These are phyloP conservation scores for Blomia tropicalis DNA, from an alignment of 2,888 invertebrate species.

Conservation along the genomic window DNA sequence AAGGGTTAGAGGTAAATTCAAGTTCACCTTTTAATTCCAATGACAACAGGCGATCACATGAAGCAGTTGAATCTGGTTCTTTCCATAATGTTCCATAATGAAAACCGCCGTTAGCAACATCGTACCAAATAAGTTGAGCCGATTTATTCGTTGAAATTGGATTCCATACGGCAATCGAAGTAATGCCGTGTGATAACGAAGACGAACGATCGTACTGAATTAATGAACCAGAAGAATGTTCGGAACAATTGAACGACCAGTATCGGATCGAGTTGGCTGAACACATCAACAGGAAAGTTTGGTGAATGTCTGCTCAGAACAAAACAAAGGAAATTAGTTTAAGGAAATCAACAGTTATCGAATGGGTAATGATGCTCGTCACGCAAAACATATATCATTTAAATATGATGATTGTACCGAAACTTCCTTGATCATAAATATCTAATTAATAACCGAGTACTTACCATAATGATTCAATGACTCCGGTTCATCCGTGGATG, in stretches of 20 bases:
- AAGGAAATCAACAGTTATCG: too few species aligned
- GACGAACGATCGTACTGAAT: background rate
- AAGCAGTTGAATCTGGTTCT: background rate
- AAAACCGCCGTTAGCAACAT: background rate
- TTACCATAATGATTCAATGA: too few species aligned
- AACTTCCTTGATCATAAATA: too few species aligned
- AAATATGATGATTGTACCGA: too few species aligned
- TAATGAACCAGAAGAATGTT: background rate
- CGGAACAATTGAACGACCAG: background rate
- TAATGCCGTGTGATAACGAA: background rate
- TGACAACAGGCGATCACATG: background rate
- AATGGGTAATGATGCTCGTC: too few species aligned
- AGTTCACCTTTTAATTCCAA: background rate
- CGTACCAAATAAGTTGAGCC: background rate
- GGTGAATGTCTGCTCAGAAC: background rate
- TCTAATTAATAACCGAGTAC: too few species aligned
- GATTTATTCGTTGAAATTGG: background rate
- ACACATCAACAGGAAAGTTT: slow-evolving; percentile 1
- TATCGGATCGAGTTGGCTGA: slow-evolving; percentile 3
- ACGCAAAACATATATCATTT: too few species aligned
- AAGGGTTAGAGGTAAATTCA: background rate
- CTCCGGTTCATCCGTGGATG: too few species aligned
- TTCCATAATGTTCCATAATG: background rate
- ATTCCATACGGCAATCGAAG: background rate
- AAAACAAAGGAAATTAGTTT: too few species aligned